Evolutionary conservation across 2,797 vertebrate species (phyloP), one percentile per base, ranked within the genome.

Genomic region (Hydrophis major): DNA sequence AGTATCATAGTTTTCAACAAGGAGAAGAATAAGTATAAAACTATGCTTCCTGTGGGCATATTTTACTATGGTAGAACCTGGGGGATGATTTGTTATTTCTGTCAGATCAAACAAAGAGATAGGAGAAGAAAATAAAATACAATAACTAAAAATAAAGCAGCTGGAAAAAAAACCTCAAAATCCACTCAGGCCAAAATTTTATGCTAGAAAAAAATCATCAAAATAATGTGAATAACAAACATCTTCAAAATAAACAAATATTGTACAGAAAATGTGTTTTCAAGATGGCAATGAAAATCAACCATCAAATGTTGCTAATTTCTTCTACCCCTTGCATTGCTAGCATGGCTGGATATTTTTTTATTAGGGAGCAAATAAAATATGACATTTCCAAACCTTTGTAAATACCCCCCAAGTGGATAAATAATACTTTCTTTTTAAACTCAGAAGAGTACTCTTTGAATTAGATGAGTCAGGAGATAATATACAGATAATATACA

Each of bases 191-290:
- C 93, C 94, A 93, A n/a, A 0, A 2, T 61, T 88, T 94, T 93
- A 95, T 97, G 93, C 96, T 87, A 96, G 94, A 56, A 95, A 93
- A 92, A 92, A 94, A 94, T 94, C 93, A 95, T 96, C 95, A 96
- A 96, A 95, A 95, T 96, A 94, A 93, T 92, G 60, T 97, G 94
- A 95, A 93, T 94, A 96, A 91, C 94, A 96, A 95, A 55, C 61
- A 94, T 88, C 90, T 87, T 95, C 42, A 91, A 95, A 98, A 97
- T 96, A 98, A 97, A 97, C 96, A 98, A 97, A 97, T 97, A 97
- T 95, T 97, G 96, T 95, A 96, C 96, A 96, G 96, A 95, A 94
- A 97, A 95, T 97, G 97, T 97, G 96, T 95, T 97, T 96, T 96
- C 97, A 95, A 97, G 95, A 90, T 2, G 3, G 87, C 89, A 12